A percentile compares a stretch with the other conserved stretches of the same genome.
Evolutionary conservation across 1,140 invertebrate genomes (phyloP).

Genomic region (Cyphomyrmex costatus): DNA sequence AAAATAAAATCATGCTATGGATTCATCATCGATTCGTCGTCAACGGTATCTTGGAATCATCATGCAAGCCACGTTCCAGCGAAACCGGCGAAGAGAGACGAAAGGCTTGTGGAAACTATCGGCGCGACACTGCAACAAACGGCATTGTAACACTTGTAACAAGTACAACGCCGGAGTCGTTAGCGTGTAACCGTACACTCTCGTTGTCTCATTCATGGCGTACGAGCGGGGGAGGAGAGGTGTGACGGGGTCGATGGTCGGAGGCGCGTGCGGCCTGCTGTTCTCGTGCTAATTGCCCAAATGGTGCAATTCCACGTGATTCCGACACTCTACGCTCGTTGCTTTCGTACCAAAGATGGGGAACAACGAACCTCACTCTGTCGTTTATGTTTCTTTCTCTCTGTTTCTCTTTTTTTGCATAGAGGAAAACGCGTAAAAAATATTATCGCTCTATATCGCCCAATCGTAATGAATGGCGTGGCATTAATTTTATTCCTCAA

Average conservation of each 20-base stretch:
- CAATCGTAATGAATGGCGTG: background rate
- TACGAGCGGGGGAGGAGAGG: constrained; percentile 56
- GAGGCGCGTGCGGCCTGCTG: constrained; percentile 80
- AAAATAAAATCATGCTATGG: background rate
- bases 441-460: background rate
- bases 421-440: background rate
- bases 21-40: constrained; percentile 27
- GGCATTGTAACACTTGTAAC: constrained; percentile 69
- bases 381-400: constrained; percentile 20
- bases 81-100: constrained; percentile 4
- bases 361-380: background rate
- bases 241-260: constrained; percentile 66
- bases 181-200: constrained; percentile 72
- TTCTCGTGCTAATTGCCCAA: constrained; percentile 82
- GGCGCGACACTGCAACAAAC: constrained; percentile 36
- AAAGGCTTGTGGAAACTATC: constrained; percentile 10
- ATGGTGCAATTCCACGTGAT: constrained; percentile 81
- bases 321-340: constrained; percentile 71
- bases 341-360: constrained; percentile 60
- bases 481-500: background rate
- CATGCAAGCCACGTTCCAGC: constrained; percentile 21
- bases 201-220: constrained; percentile 82
- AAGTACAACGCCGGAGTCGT: constrained; percentile 63
- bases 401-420: background rate
- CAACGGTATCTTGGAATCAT: constrained; percentile 23